Evolutionary conservation across 2,797 vertebrate species (phyloP).

Genomic region (Poecilia wingei): DNA sequence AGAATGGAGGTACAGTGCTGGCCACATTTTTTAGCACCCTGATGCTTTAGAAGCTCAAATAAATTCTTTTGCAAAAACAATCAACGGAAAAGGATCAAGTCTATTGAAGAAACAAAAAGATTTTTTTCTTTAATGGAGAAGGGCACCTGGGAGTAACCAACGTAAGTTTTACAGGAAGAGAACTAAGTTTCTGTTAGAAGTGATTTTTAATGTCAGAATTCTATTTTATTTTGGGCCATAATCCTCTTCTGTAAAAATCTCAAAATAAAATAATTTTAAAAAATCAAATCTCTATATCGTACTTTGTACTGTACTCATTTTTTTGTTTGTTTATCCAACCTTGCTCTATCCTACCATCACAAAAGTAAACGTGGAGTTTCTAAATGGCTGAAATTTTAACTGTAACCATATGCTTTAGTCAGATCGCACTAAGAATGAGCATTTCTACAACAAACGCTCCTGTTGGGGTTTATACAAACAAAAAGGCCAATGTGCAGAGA

Average conservation of each 20-base stretch:
- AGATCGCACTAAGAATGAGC: not conserved
- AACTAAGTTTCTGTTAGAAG: not conserved
- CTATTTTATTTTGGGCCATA: not conserved
- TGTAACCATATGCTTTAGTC: not conserved
- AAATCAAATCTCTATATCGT: not conserved
- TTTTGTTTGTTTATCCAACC: not conserved
- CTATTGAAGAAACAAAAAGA: not conserved
- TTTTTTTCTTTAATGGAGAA: not conserved
- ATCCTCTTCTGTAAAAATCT: not conserved
- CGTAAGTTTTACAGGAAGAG: not conserved
- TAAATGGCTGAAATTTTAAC: not conserved
- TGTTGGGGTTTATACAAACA: not conserved
- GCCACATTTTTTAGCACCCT: not conserved
- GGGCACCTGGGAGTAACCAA: not conserved
- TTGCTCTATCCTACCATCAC: not conserved
- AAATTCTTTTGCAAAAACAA: not conserved
- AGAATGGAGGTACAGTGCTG: slow-evolving; percentile 4
- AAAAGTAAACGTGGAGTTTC: not conserved
- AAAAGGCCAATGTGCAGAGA: not conserved
- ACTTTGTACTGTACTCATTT: not conserved
- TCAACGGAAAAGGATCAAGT: not conserved
- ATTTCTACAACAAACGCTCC: not conserved
- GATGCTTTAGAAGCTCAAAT: not conserved
- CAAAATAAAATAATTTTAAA: not conserved
- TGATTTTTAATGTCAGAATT: not conserved